phyloP scores from a whole-genome alignment of 2,888 invertebrate genomes.

The Pogonocherus hispidulus region DNA sequence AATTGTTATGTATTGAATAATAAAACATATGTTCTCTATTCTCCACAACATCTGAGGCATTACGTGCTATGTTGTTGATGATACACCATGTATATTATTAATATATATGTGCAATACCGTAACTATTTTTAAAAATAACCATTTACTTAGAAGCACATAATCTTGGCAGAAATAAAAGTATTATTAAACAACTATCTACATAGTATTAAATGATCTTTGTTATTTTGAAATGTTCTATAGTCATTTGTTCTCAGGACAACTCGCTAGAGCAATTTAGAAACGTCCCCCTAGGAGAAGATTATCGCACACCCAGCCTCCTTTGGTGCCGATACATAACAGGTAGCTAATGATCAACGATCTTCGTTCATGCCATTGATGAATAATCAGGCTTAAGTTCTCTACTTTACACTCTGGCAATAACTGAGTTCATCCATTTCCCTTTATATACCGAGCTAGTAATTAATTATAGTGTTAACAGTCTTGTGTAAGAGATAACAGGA shows the following conservation, averaged over 20 bases:
- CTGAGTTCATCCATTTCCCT: conserved; percentile 32
- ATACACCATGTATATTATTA: no score
- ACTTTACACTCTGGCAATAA: conserved; percentile 34
- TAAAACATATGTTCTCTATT: no score
- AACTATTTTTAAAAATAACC: no score
- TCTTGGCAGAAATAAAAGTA: no score
- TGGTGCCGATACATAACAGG: conserved; percentile 37
- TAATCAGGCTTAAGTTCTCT: conserved; percentile 31
- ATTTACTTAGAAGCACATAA: no score
- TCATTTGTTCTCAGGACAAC: neutral
- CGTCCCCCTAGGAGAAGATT: conserved; percentile 23
- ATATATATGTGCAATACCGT: no score
- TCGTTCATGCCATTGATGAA: conserved; percentile 32
- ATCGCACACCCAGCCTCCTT: conserved; percentile 32
- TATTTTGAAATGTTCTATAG: no score
- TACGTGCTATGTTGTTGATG: no score
- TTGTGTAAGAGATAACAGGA: conserved; percentile 31
- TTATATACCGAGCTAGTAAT: conserved; percentile 29
- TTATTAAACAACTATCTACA: no score
- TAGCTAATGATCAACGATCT: conserved; percentile 38
- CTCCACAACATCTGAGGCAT: no score
- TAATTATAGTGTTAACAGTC: conserved; percentile 31
- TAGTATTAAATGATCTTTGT: no score
- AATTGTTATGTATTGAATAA: no score
- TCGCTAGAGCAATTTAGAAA: conserved; percentile 20